Base-by-base conservation (phyloP, 2,113 vertebrate genomes). In the Tragelaphus buxtoni region DNA sequence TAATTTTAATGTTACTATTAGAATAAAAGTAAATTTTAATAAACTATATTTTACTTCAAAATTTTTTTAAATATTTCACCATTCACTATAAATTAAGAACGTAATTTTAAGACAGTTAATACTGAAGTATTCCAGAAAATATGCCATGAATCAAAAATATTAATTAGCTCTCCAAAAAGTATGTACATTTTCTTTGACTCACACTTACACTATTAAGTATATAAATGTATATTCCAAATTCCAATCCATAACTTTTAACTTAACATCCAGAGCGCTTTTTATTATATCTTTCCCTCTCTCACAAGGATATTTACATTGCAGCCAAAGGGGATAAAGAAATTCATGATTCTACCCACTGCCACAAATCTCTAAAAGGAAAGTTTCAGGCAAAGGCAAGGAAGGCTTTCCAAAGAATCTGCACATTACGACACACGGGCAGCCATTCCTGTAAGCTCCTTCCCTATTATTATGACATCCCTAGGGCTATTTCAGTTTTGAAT, bases 41-140 rank as follows among this genome's bases (percentile, higher is more conserved):
- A 63, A 80, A 17, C 18, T 45, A 63, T 28, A 39, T 16, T 63
- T n/a, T 72, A 85, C 4, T 77, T 91, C 22, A 91, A 97, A 94
- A 82, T 49, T 32, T 82, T 82, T 92, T 76, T 47, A 30, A 91
- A 85, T 22, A 87, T 92, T 90, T 96, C 2, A 87, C 32, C 28
- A 94, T 45, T 80, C 83, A 26, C 90, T 90, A 87, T n/a, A 96
- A 87, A 95, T 56, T 22, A 84, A 55, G 49, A 22, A 72, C 69
- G 18, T 47, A 47, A 47, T 89, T 94, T 94, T 76, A 94, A 72
- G 32, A 51, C 18, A 96, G 9, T 82, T 94, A 86, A 76, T 39
- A 87, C 61, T 63, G 92, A 90, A 63, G 56, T 94, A 88, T 69
- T 80, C 17, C 20, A 88, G 60, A 91, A 97, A 91, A 91, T 58